Base-by-base conservation (phyloP, 2,888 invertebrate genomes). In the Zootermopsis nevadensis region DNA sequence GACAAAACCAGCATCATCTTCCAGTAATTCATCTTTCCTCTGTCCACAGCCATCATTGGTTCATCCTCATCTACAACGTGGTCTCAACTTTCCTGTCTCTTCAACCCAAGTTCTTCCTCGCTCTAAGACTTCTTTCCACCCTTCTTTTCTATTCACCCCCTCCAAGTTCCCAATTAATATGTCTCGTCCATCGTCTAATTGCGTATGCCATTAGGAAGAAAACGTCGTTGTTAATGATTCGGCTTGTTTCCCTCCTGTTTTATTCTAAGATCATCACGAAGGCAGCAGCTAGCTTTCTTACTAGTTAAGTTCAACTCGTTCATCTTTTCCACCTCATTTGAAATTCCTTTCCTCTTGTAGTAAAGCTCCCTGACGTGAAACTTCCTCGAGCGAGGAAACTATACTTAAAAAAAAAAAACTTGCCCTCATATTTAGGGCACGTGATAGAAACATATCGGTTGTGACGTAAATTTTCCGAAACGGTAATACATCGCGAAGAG, bases 161-260 rank as follows among this genome's bases (percentile, higher is more conserved):
- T 80, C 84, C 82, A 84, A 84, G 82, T 84, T 84, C 82, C 84
- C 84, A 84, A 84, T 84, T 84, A 84, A 84, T 84, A 80, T 82
- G 82, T 82, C 66, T 76, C 79, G 77, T 38, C 82, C 83, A 66
- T 66, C 83, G 33, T 82, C 84, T 84, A 84, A 84, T 84, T 84
- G 84, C 84, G 82, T 82, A 77, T 80, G 84, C 84, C 84, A 84
- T 84, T 84, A 84, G 84, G 84, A 83, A 82, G 83, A 79, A 80
- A 77, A 31, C 27, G 33, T 24, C 53, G 48, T 79, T 83, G 83
- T 80, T 83, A 83, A 83, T 83, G 83, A 83, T 77, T 53, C 69
- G 76, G 38, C 74, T n/a, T 74, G 74, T 74, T 74, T 74, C 74
- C 42, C 74, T 38, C 22, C 35, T 74, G n/a, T 42, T 35, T 38